Evolutionary conservation across 1,140 invertebrate genomes (phyloP).

Genomic region (Neodiprion virginianus): DNA sequence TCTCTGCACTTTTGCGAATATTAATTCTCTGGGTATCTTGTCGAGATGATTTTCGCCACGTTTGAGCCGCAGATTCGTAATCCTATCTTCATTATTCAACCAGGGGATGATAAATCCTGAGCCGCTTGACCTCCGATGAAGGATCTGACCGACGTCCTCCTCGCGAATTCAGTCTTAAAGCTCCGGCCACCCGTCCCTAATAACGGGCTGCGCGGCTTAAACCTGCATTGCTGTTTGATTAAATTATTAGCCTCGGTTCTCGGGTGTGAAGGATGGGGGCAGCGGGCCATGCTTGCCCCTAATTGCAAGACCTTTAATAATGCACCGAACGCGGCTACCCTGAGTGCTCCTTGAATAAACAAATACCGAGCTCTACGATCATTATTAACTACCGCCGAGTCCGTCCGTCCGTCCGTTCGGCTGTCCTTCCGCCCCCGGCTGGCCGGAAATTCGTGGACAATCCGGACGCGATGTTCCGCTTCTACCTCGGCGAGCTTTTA

Average conservation of each 20-base stretch:
- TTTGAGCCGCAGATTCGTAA: too few relatives aligned
- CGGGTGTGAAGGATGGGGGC: constrained; percentile 54
- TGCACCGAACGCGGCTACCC: constrained; percentile 37
- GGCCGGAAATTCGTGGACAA: too few relatives aligned
- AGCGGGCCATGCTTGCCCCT: constrained; percentile 42
- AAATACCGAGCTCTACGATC: constrained; percentile 48
- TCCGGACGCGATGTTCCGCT: too few relatives aligned
- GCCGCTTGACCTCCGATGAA: constrained; percentile 37
- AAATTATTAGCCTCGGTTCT: constrained; percentile 53
- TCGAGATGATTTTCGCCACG: too few relatives aligned
- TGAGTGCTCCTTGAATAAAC: constrained; percentile 60
- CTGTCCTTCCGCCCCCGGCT: not conserved
- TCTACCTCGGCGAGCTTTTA: not conserved
- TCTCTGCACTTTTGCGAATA: too few relatives aligned
- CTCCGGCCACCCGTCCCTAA: too few relatives aligned
- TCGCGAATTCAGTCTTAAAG: too few relatives aligned
- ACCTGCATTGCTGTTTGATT: constrained; percentile 39
- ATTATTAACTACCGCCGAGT: constrained; percentile 41
- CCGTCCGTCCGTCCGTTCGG: not conserved
- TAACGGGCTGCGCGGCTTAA: not conserved
- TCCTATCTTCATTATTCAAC: too few relatives aligned
- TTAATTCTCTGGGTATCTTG: too few relatives aligned
- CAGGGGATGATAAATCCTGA: constrained; percentile 17
- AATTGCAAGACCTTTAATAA: constrained; percentile 57
- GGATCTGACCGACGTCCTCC: constrained; percentile 25